phyloP scores from a whole-genome alignment of 2,113 vertebrate genomes.

The Deroptyus accipitrinus region DNA sequence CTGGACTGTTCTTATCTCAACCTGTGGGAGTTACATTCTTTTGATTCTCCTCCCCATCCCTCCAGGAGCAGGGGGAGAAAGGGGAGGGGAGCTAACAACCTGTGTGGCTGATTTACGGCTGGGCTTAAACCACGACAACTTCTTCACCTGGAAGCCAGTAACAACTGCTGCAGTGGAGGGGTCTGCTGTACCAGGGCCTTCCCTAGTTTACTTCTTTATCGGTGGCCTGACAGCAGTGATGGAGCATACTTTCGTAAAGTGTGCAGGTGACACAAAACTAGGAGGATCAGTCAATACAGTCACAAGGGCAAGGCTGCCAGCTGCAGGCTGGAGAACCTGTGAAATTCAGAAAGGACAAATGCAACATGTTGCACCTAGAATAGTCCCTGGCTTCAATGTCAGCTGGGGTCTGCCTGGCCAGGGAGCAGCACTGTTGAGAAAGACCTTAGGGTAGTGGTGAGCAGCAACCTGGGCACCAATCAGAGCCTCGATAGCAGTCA shows the following conservation, averaged over 20 bases:
- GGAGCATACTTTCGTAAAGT: not conserved
- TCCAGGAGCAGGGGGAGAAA: too few relatives aligned
- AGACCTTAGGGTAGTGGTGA: not conserved
- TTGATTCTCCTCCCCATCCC: too few relatives aligned
- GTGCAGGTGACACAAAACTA: not conserved
- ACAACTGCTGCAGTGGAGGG: not conserved
- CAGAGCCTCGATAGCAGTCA: not conserved
- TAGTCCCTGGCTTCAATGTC: not conserved
- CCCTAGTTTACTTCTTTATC: not conserved
- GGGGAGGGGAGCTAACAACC: too few relatives aligned
- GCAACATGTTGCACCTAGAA: not conserved
- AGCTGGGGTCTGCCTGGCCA: not conserved
- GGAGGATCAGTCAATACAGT: not conserved
- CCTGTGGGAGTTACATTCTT: too few relatives aligned
- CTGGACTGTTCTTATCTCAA: too few relatives aligned
- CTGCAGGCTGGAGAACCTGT: not conserved
- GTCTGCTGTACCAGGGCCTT: not conserved
- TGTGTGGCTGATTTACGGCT: too few relatives aligned
- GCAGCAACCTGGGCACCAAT: rapidly evolving
- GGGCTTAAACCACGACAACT: not conserved
- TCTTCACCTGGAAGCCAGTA: not conserved
- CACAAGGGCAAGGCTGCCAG: not conserved
- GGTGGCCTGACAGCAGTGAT: not conserved
- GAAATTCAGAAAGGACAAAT: not conserved
- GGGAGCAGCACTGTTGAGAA: not conserved